Evolutionary conservation across 2,888 invertebrate genomes (phyloP).

Genomic region (Ichneumoninae sp.): DNA sequence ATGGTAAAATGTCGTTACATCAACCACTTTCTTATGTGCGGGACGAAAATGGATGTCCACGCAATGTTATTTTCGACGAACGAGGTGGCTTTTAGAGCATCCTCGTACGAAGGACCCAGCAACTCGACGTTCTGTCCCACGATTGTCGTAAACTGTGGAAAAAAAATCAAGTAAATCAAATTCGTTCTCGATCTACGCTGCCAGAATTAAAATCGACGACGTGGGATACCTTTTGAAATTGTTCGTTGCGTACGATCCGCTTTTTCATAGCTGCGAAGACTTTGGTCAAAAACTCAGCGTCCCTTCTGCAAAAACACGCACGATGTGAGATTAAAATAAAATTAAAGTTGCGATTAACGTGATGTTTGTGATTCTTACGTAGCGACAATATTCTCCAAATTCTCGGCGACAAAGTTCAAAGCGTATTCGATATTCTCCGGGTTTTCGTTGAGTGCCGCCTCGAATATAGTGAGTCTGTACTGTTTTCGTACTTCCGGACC

Average conservation of each 20-base stretch:
- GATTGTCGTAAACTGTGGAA: slow-evolving; percentile 72
- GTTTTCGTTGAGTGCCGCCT: slow-evolving; percentile 69
- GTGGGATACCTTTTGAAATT: slow-evolving; percentile 73
- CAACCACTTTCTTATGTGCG: slow-evolving; percentile 63
- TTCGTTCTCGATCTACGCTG: not conserved
- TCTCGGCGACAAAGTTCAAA: slow-evolving; percentile 73
- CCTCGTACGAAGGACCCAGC: slow-evolving; percentile 63
- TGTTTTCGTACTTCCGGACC: slow-evolving; percentile 73
- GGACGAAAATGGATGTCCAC: slow-evolving; percentile 72
- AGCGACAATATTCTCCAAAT: slow-evolving; percentile 71
- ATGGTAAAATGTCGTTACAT: not conserved
- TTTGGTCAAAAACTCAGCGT: slow-evolving; percentile 70
- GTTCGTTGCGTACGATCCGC: slow-evolving; percentile 69
- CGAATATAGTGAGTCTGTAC: slow-evolving; percentile 72
- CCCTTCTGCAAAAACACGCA: slow-evolving; percentile 66
- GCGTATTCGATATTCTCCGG: slow-evolving; percentile 70
- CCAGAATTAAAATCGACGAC: not conserved
- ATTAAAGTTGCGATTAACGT: slow-evolving; percentile 9
- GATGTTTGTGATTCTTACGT: slow-evolving; percentile 68
- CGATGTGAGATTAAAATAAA: not conserved
- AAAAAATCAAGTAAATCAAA: slow-evolving; percentile 21
- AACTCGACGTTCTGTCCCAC: slow-evolving; percentile 64
- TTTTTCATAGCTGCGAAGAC: slow-evolving; percentile 72
- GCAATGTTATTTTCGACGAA: slow-evolving; percentile 66
- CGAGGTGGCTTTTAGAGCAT: slow-evolving; percentile 67